These are phyloP conservation scores for Chroicocephalus ridibundus DNA, from an alignment of 2,113 vertebrate species.

Conservation along the genomic window DNA sequence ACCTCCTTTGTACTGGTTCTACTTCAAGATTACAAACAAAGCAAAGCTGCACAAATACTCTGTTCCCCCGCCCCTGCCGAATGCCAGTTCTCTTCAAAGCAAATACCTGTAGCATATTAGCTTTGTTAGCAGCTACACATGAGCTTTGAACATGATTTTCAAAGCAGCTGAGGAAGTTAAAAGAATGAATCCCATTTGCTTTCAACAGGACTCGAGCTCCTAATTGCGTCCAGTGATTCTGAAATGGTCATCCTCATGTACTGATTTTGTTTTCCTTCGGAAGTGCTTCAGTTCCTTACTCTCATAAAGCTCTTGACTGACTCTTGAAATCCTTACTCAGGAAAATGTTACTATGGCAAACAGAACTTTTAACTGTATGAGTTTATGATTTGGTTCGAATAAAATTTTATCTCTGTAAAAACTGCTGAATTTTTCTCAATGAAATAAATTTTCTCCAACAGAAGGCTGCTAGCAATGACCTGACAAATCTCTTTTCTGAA, in stretches of 20 bases:
- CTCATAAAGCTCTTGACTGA: background rate
- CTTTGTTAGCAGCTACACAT: background rate
- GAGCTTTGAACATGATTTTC: background rate
- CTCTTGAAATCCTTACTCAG: background rate
- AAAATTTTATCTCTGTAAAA: background rate
- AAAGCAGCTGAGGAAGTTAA: background rate
- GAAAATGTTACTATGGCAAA: background rate
- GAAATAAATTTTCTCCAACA: background rate
- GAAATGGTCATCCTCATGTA: background rate
- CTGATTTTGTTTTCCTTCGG: background rate
- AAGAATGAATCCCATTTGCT: background rate
- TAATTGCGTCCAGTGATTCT: background rate
- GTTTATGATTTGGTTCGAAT: background rate
- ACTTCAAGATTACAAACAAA: background rate
- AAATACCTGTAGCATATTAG: background rate
- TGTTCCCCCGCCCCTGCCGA: background rate
- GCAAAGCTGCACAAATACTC: background rate
- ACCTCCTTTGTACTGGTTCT: background rate
- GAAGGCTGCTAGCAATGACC: background rate
- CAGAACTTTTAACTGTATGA: background rate
- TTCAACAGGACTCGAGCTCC: background rate
- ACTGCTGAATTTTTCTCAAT: background rate
- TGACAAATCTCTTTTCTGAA: background rate
- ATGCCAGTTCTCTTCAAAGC: background rate
- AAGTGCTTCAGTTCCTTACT: background rate